Conservation (phyloP, 30 jellyfish, hydroid and myxozoan species). For the Hydractinia symbiolongicarpus region DNA sequence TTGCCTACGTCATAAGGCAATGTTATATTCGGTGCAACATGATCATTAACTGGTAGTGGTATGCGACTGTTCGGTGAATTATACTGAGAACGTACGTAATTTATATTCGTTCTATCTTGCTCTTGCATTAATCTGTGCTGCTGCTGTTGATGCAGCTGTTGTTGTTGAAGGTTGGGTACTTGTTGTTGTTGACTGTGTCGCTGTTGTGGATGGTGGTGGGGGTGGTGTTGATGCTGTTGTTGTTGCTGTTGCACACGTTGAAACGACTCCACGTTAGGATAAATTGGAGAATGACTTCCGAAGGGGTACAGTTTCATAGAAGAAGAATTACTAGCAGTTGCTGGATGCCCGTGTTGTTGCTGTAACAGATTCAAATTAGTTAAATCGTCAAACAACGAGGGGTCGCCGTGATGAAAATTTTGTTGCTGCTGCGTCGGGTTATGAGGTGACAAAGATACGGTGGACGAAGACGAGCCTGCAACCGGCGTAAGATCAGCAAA, state of each 20-base stretch:
- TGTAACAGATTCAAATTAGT: background rate
- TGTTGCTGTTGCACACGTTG: conserved; percentile 6
- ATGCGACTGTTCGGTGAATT: too few species aligned
- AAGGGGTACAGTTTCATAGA: background rate
- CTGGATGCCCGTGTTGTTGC: background rate
- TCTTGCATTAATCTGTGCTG: background rate
- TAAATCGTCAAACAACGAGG: background rate
- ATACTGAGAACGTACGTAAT: too few species aligned
- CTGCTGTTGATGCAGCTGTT: conserved; percentile 12
- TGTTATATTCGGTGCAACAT: too few species aligned
- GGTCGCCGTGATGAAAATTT: background rate
- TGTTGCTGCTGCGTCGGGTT: background rate
- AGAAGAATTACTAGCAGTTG: background rate
- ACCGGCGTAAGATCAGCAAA: conserved; percentile 9
- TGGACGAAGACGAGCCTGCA: background rate
- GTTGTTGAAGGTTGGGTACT: background rate
- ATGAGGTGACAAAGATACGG: conserved; percentile 1
- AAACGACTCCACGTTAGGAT: background rate
- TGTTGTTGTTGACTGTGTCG: conserved; percentile 3
- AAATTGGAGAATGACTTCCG: background rate
- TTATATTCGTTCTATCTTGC: too few species aligned
- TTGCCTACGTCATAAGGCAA: too few species aligned
- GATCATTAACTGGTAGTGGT: too few species aligned
- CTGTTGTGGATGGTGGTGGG: background rate
- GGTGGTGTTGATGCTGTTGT: background rate